Conservation (phyloP, 2,113 vertebrate genomes). For the Puntigrus tetrazona region DNA sequence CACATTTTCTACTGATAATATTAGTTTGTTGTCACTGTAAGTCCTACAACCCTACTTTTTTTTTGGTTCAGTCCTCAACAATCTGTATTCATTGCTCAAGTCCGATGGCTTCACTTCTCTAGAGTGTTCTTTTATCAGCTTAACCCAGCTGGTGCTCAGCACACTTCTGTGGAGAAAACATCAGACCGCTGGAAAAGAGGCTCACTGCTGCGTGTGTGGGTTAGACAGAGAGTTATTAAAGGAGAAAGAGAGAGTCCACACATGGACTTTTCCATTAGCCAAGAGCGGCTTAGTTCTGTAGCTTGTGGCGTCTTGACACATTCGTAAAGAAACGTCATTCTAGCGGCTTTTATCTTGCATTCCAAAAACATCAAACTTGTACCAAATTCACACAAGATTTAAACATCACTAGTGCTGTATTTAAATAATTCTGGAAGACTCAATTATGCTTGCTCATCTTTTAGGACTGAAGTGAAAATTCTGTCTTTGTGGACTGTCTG, state of each 20-base stretch:
- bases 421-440: background rate
- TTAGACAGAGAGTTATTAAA: slow-evolving; percentile 51
- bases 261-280: slow-evolving; percentile 62
- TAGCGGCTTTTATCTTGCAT: background rate
- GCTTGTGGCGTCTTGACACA: slow-evolving; percentile 36
- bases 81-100: slow-evolving; percentile 17
- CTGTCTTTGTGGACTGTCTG: background rate
- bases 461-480: background rate
- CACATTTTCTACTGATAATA: background rate
- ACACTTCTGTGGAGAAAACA: slow-evolving; percentile 74
- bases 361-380: background rate
- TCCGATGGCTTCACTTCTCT: slow-evolving; percentile 27
- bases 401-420: background rate
- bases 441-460: background rate
- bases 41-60: background rate
- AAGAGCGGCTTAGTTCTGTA: slow-evolving; percentile 62
- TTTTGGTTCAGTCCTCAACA: background rate
- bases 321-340: background rate
- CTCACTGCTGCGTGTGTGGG: slow-evolving; percentile 51
- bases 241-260: slow-evolving; percentile 8
- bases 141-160: slow-evolving; percentile 80
- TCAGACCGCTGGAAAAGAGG: slow-evolving; percentile 57
- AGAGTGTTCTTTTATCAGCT: slow-evolving; percentile 82
- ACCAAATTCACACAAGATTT: background rate
- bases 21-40: background rate